Evolutionary conservation across 2,888 invertebrate species (phyloP).

Genomic region (Teleiodes luculella): DNA sequence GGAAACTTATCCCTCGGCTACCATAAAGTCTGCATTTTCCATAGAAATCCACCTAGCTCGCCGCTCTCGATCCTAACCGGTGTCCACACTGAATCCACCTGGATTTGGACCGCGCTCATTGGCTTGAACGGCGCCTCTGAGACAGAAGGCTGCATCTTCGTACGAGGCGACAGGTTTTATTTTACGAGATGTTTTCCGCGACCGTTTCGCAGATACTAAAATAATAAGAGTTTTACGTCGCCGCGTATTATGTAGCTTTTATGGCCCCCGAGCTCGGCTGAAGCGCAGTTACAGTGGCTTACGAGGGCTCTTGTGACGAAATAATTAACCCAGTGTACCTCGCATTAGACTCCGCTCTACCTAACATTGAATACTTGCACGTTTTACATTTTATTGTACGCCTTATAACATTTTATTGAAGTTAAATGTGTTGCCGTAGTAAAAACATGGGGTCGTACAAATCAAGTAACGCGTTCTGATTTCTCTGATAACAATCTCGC

Average conservation of each 20-base stretch:
- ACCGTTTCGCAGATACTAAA: conserved; percentile 76
- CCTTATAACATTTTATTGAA: conserved; percentile 28
- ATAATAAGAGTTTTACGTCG: conserved; percentile 76
- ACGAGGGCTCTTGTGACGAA: conserved; percentile 72
- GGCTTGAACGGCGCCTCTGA: conserved; percentile 51
- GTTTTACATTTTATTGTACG: conserved; percentile 47
- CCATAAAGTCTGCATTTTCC: conserved; percentile 77
- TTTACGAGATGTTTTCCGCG: conserved; percentile 73
- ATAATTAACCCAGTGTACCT: conserved; percentile 72
- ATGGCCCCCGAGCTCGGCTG: conserved; percentile 65
- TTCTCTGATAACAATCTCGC: conserved; percentile 23
- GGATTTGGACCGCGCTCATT: conserved; percentile 64
- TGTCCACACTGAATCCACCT: conserved; percentile 71
- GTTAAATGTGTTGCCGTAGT: conserved; percentile 1
- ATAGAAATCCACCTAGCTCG: conserved; percentile 71
- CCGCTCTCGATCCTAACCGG: conserved; percentile 66
- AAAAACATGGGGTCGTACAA: conserved; percentile 10
- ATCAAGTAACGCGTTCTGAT: conserved; percentile 3
- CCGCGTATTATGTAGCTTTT: conserved; percentile 75
- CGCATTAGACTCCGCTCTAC: conserved; percentile 59
- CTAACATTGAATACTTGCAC: conserved; percentile 48
- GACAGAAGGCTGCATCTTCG: conserved; percentile 47
- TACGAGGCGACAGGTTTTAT: conserved; percentile 64
- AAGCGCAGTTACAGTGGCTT: conserved; percentile 72
- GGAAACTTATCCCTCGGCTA: conserved; percentile 75